Conservation (phyloP, 1,140 invertebrate species). For the Nasonia giraulti region DNA sequence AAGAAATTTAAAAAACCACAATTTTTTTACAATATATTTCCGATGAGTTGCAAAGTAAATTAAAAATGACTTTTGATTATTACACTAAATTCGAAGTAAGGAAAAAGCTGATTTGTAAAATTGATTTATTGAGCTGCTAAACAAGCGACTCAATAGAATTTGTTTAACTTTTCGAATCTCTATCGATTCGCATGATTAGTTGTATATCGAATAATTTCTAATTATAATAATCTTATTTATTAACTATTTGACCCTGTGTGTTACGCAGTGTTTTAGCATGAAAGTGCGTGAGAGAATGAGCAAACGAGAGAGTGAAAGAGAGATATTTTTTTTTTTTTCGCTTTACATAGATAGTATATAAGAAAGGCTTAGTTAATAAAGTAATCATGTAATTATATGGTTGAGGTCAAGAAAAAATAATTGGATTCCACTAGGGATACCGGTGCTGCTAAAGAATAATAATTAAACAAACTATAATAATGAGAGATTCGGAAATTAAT, state of each 20-base stretch:
- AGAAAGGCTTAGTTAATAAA: slow-evolving; percentile 36
- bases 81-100: slow-evolving; percentile 17
- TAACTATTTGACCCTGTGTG: slow-evolving; percentile 54
- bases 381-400: slow-evolving; percentile 33
- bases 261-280: slow-evolving; percentile 1
- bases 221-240: slow-evolving; percentile 53
- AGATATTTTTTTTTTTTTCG: slow-evolving; percentile 35
- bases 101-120: slow-evolving; percentile 50
- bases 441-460: slow-evolving; percentile 44
- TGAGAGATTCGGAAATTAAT: slow-evolving; percentile 32
- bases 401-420: slow-evolving; percentile 24
- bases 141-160: slow-evolving; percentile 9
- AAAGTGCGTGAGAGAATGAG: slow-evolving; percentile 8
- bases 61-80: background rate
- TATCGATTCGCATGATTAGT: slow-evolving; percentile 60
- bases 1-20: background rate
- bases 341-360: slow-evolving; percentile 34
- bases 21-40: slow-evolving; percentile 19
- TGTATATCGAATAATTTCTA: slow-evolving; percentile 54
- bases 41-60: background rate
- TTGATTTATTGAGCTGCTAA: slow-evolving; percentile 30
- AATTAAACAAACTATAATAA: slow-evolving; percentile 40
- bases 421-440: slow-evolving; percentile 43
- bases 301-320: slow-evolving; percentile 3
- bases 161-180: slow-evolving; percentile 55